Evolutionary conservation across 2,797 vertebrate genomes (phyloP), one percentile per base, ranked within the genome.

Genomic region (Hoplostethus mediterraneus): DNA sequence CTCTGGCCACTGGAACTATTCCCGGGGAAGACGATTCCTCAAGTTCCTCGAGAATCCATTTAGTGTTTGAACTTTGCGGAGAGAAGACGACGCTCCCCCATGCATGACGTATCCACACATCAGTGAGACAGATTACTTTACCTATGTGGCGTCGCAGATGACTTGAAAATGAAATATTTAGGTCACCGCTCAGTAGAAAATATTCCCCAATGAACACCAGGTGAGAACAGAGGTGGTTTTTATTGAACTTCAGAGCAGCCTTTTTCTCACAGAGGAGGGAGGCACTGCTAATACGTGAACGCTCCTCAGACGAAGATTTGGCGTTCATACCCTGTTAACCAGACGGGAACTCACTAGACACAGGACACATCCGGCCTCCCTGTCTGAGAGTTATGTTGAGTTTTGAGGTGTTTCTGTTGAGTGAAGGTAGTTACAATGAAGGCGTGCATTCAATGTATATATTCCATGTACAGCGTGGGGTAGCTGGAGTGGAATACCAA

Each of bases 61-160:
- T 31, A 10, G 42, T 58, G 7, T 61, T 57, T 75, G 36, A 56
- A 56, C 64, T 61, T 54, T 67, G 45, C 8, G 36, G 65, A 28
- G 9, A 38, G 6, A 38, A 49, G 57, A 52, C 21, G 57, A 52
- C 21, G 56, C 12, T 36, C n/a, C 10, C 13, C 48, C 48, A 17
- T 17, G 52, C 14, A 40, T 30, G 63, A 54, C 14, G 54, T 48
- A 21, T 21, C 21, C 21, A 47, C n/a, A 17, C 14, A 60, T 42
- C 16, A 64, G 16, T 31, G 28, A 21, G 21, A 62, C 25, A 14
- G 53, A 63, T 63, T 57, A 21, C 47, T 69, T 17, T 44, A 28
- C 25, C 21, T 2, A 33, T 28, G 56, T 51, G 44, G 25, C 25
- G 13, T 60, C 36, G 58, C 36, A 17, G 47, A 30, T 58, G 66